Evolutionary conservation across 2,113 vertebrate species (phyloP).

Genomic region (Hemichromis elongatus): DNA sequence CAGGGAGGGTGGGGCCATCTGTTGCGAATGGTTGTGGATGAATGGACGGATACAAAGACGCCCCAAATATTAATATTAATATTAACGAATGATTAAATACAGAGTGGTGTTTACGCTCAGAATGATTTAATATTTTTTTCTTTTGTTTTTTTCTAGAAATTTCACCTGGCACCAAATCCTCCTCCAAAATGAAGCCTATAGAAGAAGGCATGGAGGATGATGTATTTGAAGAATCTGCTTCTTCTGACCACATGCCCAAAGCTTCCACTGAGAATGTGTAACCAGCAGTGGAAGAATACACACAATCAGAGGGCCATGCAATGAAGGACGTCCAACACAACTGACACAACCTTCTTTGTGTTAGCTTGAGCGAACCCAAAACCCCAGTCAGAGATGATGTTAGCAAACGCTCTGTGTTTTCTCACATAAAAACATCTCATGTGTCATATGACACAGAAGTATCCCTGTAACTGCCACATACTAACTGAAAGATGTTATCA

Average conservation of each 20-base stretch:
- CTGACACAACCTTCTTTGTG: background rate
- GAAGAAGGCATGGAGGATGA: constrained; percentile 88
- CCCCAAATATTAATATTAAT: background rate
- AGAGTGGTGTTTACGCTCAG: background rate
- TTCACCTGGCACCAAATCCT: constrained; percentile 78
- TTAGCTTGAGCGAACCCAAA: accelerated
- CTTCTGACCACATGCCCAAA: constrained; percentile 21
- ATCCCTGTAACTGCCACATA: background rate
- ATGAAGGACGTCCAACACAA: background rate
- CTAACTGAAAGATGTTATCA: background rate
- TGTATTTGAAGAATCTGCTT: constrained; percentile 77
- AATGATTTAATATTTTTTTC: accelerated
- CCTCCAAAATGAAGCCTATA: constrained; percentile 89
- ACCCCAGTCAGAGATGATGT: background rate
- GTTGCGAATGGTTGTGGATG: background rate
- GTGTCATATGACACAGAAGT: background rate
- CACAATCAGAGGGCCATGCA: background rate
- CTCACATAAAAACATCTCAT: background rate
- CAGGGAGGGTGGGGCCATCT: background rate
- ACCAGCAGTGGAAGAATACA: background rate
- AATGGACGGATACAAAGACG: background rate
- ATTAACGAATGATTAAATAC: background rate
- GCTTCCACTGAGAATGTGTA: constrained; percentile 48
- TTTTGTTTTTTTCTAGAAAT: constrained; percentile 68
- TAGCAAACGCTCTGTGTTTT: background rate